Evolutionary conservation across 2,797 vertebrate species (phyloP), one percentile per base, ranked within the genome.

Genomic region (Toxotes lorentzi): DNA sequence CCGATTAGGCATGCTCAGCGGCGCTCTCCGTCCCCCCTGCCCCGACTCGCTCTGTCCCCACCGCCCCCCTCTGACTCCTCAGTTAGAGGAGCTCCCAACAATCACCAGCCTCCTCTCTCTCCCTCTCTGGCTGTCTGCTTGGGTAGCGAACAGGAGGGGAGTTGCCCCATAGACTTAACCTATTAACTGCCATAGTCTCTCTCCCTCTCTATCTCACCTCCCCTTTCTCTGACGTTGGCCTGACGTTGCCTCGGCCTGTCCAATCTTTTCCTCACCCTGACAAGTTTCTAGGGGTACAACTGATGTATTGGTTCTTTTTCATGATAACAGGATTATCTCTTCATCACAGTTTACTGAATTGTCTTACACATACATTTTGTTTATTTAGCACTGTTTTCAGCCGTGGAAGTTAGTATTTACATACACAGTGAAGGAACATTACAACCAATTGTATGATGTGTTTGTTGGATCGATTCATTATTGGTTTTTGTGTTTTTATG

Each of bases 1-100:
- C 74, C 70, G 93, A 97, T 98, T 98, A 98, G 95, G 83, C 90
- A 95, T 93, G 96, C 96, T 95, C 93, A 91, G 94, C 93, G 63
- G 90, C 78, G 70, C 89, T 74, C 84, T 69, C 56, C 71, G 54
- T 61, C 79, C 86, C 76, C 82, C 70, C 76, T 54, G 3, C 58
- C 48, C 38, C 9, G 16, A 72, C 79, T 86, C 34, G 51, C 86
- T 78, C 77, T 83, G 81, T 78, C 85, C 78, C 54, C 59, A 82
- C 57, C 78, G 19, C 74, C 79, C 78, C 79, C 72, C 59, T 79
- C 67, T 64, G 12, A 82, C 61, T 81, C 86, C 66, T 69, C 75
- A 72, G 78, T 30, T 71, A 76, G 66, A 81, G 43, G 88, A 86
- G 89, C 85, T 86, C 78, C 83, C 86, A 82, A 90, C 90, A 89